Evolutionary conservation across 2,113 vertebrate genomes (phyloP).

Genomic region (Psittacula cyanocephala): DNA sequence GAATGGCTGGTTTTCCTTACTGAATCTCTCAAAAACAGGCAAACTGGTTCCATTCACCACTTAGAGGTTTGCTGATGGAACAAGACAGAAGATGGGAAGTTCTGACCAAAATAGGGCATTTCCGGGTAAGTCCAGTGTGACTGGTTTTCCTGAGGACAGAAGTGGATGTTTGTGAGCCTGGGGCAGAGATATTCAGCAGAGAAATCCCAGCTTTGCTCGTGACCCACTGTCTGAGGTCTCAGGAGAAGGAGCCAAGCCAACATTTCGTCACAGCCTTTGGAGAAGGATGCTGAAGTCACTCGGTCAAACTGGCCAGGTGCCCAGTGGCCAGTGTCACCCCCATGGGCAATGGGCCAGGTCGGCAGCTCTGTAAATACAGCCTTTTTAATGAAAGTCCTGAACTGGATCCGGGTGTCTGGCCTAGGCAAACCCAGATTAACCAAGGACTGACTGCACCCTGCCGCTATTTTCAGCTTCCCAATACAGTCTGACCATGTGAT

Average conservation of each 20-base stretch:
- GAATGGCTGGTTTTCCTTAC: neutral
- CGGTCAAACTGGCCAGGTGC: neutral
- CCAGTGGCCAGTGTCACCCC: constrained; percentile 27
- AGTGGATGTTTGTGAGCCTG: accelerated
- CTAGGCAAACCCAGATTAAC: neutral
- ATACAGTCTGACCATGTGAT: accelerated
- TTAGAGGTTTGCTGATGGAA: neutral
- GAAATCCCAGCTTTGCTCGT: neutral
- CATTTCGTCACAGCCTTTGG: neutral
- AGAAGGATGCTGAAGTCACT: constrained; percentile 11
- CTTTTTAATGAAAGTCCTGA: constrained; percentile 3
- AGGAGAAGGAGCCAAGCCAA: neutral
- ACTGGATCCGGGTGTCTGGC: neutral
- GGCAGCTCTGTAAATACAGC: neutral
- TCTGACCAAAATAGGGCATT: neutral
- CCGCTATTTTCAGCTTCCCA: neutral
- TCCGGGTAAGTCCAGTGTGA: neutral
- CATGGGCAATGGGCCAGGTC: neutral
- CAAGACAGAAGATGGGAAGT: neutral
- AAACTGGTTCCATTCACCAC: neutral
- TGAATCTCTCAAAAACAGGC: neutral
- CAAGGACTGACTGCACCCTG: neutral
- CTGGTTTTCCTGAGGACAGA: neutral
- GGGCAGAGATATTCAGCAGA: neutral
- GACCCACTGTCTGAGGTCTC: neutral